These are phyloP conservation scores for Eciton burchellii DNA, from an alignment of 1,140 invertebrate genomes.

Conservation along the genomic window DNA sequence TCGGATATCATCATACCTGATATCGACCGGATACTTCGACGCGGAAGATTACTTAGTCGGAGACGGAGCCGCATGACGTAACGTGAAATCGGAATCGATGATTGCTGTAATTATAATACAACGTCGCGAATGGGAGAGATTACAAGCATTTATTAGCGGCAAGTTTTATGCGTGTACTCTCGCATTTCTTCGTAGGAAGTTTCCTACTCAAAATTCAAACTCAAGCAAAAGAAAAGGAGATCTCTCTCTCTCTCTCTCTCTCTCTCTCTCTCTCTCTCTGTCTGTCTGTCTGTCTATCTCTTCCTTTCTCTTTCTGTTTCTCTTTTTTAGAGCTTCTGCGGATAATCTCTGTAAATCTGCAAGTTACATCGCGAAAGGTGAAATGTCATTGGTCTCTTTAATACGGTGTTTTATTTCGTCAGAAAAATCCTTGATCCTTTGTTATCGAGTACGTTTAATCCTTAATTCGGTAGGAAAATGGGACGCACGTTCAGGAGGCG, in stretches of 20 bases:
- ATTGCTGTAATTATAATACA: slow-evolving; percentile 27
- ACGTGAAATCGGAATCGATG: slow-evolving; percentile 52
- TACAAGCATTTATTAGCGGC: not conserved
- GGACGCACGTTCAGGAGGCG: slow-evolving; percentile 8
- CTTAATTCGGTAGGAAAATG: not conserved
- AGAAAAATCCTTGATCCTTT: not conserved
- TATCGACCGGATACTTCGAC: slow-evolving; percentile 23
- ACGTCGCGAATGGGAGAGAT: slow-evolving; percentile 23
- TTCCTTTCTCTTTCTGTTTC: too few relatives aligned
- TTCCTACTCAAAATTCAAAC: too few relatives aligned
- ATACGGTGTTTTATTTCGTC: slow-evolving; percentile 36
- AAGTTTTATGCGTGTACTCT: not conserved
- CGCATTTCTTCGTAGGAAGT: too few relatives aligned
- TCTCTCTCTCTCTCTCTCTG: too few relatives aligned
- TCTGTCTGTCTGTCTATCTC: too few relatives aligned
- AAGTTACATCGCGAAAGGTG: slow-evolving; percentile 17
- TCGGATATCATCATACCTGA: slow-evolving; percentile 5
- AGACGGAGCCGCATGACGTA: slow-evolving; percentile 44
- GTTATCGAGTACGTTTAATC: slow-evolving; percentile 8
- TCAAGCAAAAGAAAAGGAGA: too few relatives aligned
- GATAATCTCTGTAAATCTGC: too few relatives aligned
- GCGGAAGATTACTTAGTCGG: slow-evolving; percentile 40
- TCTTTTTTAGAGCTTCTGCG: too few relatives aligned
- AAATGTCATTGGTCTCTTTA: slow-evolving; percentile 18
- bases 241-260: too few relatives aligned